Conservation (phyloP, 2,888 invertebrate species). For the Lasioglossum malachurum region DNA sequence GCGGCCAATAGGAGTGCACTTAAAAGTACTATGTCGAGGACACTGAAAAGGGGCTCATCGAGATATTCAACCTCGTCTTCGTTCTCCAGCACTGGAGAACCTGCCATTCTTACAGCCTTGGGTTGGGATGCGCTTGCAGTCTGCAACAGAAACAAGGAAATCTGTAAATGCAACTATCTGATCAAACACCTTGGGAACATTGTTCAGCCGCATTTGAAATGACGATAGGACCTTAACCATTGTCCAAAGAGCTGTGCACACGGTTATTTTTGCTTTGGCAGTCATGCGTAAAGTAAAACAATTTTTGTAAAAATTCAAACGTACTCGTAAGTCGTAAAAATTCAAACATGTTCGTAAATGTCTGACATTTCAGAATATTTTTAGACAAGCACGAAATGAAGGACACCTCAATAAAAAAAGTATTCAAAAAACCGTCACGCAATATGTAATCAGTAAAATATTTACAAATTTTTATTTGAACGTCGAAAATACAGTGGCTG, state of each 20-base stretch:
- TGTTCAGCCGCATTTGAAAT: not conserved
- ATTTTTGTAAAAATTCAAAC: not conserved
- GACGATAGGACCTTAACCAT: no score
- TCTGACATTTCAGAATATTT: not conserved
- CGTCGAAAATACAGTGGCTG: no score
- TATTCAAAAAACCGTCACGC: no score
- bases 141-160: conserved; percentile 56
- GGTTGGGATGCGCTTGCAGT: conserved; percentile 76
- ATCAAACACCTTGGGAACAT: not conserved
- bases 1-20: conserved; percentile 88
- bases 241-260: no score
- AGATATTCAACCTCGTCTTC: conserved; percentile 85
- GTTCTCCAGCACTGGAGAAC: conserved; percentile 85
- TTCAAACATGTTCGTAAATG: not conserved
- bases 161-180: not conserved
- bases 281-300: no score
- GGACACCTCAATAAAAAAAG: no score
- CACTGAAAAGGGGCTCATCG: conserved; percentile 90
- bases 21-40: conserved; percentile 91
- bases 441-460: no score
- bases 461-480: no score
- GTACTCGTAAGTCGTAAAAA: not conserved
- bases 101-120: conserved; percentile 81
- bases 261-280: not conserved
- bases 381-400: not conserved